Conservation (phyloP, 2,888 invertebrate genomes). For the Stenodera caucasica region DNA sequence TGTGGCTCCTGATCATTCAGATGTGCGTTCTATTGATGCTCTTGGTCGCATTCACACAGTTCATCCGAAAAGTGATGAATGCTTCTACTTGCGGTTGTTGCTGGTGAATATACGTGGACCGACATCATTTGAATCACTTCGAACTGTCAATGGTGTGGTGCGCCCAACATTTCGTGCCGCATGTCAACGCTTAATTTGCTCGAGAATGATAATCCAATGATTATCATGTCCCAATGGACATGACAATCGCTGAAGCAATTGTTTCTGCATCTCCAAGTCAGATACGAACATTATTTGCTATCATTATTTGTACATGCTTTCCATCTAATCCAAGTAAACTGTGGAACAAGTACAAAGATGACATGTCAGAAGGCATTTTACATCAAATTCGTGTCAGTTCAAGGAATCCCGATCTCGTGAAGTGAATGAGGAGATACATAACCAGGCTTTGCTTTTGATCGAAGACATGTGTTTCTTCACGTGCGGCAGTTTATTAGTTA, state of each 20-base stretch:
- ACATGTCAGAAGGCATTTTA: constrained; percentile 32
- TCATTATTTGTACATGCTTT: constrained; percentile 34
- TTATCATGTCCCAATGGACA: too few species aligned
- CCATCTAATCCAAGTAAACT: constrained; percentile 36
- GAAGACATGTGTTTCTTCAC: not conserved
- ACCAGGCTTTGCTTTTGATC: too few species aligned
- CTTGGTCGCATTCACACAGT: constrained; percentile 42
- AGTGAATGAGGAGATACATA: too few species aligned
- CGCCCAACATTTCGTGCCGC: constrained; percentile 46
- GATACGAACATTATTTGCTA: constrained; percentile 35
- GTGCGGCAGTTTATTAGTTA: not conserved
- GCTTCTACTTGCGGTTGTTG: constrained; percentile 43
- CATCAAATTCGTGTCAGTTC: not conserved
- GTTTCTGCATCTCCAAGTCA: constrained; percentile 24
- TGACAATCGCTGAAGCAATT: constrained; percentile 27
- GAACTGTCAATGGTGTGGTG: constrained; percentile 47
- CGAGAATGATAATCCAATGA: constrained; percentile 36
- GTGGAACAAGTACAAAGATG: constrained; percentile 37
- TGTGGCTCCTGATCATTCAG: too few species aligned
- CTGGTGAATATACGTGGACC: constrained; percentile 44
- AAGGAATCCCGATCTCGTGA: too few species aligned
- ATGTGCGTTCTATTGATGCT: constrained; percentile 31
- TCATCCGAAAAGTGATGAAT: constrained; percentile 41
- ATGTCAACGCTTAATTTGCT: constrained; percentile 37
- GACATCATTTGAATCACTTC: constrained; percentile 39